These are phyloP conservation scores for Malacoraja senta DNA, from an alignment of 2,797 vertebrate species.

Conservation along the genomic window DNA sequence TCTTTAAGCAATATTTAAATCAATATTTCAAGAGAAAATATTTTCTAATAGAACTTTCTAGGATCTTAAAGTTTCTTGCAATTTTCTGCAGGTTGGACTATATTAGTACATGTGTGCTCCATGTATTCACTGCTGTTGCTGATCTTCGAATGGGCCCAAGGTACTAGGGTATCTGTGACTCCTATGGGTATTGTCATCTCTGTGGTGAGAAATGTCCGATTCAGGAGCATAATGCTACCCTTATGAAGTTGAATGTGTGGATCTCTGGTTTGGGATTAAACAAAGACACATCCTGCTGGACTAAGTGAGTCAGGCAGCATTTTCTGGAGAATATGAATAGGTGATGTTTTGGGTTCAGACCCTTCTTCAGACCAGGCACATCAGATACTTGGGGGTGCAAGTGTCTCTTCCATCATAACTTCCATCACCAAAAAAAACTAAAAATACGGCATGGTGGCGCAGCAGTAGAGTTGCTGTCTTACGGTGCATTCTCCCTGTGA, in stretches of 20 bases:
- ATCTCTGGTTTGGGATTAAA: not conserved
- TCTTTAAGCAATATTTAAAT: not conserved
- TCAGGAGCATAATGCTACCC: not conserved
- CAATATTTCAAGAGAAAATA: too few species aligned
- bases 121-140: not conserved
- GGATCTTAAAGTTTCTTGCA: not conserved
- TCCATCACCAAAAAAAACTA: not conserved
- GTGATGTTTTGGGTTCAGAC: too few species aligned
- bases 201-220: not conserved
- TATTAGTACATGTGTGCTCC: not conserved
- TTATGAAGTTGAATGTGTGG: not conserved
- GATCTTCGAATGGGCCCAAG: not conserved
- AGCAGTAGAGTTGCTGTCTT: too few species aligned
- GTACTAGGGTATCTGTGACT: not conserved
- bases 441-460: not conserved
- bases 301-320: too few species aligned
- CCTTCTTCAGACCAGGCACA: too few species aligned
- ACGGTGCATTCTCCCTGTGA: too few species aligned
- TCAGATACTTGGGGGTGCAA: not conserved
- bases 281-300: too few species aligned
- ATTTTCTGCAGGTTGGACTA: not conserved
- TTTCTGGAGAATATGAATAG: too few species aligned
- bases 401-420: not conserved
- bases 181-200: not conserved
- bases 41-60: not conserved